phyloP scores from a whole-genome alignment of 2,888 invertebrate species.

The Oxycera nigricornis region DNA sequence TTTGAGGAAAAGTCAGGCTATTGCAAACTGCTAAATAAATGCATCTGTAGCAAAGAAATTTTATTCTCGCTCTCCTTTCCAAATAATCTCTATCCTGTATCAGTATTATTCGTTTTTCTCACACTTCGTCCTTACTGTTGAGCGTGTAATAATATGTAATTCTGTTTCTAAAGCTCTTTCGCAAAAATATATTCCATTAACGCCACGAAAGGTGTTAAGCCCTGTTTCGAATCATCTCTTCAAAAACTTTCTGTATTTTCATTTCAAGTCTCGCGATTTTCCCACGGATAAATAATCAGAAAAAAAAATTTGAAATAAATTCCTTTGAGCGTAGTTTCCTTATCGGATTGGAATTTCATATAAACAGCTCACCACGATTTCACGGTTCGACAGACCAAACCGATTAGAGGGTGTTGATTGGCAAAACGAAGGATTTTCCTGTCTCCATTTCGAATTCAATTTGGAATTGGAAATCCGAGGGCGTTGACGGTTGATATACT shows the following conservation, averaged over 20 bases:
- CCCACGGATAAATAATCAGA: neutral
- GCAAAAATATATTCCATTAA: neutral
- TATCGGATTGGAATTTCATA: slow-evolving; percentile 8
- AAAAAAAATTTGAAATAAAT: slow-evolving; percentile 1
- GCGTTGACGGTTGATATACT: neutral
- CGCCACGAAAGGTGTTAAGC: neutral
- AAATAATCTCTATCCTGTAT: too few species aligned
- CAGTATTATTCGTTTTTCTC: too few species aligned
- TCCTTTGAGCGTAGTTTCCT: slow-evolving; percentile 2
- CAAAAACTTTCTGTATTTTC: neutral
- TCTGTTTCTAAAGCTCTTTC: too few species aligned
- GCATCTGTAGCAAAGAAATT: too few species aligned
- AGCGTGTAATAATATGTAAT: too few species aligned
- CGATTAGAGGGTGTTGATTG: slow-evolving; percentile 30
- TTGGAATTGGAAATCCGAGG: neutral
- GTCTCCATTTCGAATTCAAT: slow-evolving; percentile 2
- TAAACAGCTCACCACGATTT: slow-evolving; percentile 9
- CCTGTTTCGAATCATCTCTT: neutral
- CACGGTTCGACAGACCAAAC: slow-evolving; percentile 13
- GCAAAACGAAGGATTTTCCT: neutral
- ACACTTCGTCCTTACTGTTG: too few species aligned
- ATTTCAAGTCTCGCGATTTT: neutral
- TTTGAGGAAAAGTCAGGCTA: too few species aligned
- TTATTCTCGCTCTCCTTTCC: too few species aligned
- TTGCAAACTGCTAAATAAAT: too few species aligned